phyloP scores from a whole-genome alignment of 2,797 vertebrate genomes.

The Lutjanus campechanus region DNA sequence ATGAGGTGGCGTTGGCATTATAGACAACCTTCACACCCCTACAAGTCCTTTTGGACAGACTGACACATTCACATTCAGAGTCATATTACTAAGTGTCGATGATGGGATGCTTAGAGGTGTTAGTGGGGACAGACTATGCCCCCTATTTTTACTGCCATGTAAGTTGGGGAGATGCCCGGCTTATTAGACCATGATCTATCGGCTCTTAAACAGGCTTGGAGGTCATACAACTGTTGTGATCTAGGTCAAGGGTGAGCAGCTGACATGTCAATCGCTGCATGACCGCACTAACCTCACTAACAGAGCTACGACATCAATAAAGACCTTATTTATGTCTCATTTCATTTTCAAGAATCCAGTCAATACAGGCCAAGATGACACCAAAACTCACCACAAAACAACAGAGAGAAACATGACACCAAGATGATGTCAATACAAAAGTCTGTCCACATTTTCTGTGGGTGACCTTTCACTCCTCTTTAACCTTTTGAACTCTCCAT shows the following conservation, averaged over 20 bases:
- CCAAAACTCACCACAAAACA: conserved; percentile 1
- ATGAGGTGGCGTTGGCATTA: conserved; percentile 81
- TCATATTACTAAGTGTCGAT: conserved; percentile 84
- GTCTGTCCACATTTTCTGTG: conserved; percentile 5
- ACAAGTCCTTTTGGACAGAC: conserved; percentile 68
- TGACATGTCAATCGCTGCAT: conserved; percentile 70
- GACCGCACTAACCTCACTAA: conserved; percentile 23
- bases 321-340: conserved; percentile 6
- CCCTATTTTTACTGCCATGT: conserved; percentile 72
- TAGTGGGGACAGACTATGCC: conserved; percentile 60
- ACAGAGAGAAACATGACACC: conserved; percentile 15
- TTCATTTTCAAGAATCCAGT: conserved; percentile 21
- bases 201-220: conserved; percentile 72
- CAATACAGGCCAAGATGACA: conserved; percentile 1
- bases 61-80: conserved; percentile 76
- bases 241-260: conserved; percentile 75
- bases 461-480: conserved; percentile 73
- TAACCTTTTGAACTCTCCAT: conserved; percentile 73
- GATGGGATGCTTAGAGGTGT: conserved; percentile 79
- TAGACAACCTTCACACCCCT: conserved; percentile 82
- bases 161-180: conserved; percentile 65
- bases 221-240: conserved; percentile 71
- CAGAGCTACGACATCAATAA: conserved; percentile 32
- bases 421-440: conserved; percentile 28
- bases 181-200: conserved; percentile 78